Conservation (phyloP, 2,113 vertebrate genomes). For the Conger conger region DNA sequence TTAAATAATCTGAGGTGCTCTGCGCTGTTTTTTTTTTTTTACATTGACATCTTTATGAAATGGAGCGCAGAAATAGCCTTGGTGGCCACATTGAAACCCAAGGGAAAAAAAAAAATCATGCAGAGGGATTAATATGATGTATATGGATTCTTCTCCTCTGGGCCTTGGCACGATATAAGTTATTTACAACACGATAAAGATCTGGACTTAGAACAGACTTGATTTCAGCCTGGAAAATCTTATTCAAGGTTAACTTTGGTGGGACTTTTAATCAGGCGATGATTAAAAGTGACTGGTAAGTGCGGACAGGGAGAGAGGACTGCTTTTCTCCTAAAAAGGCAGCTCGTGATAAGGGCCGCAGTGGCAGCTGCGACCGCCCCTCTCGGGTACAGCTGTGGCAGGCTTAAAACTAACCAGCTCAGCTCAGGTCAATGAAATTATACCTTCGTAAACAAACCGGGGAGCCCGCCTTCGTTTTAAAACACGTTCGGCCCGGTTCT, state of each 20-base stretch:
- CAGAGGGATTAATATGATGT: slow-evolving; percentile 43
- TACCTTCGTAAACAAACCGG: not conserved
- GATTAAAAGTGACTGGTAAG: slow-evolving; percentile 56
- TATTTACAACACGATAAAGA: slow-evolving; percentile 61
- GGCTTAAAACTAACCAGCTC: not conserved
- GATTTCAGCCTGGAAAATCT: slow-evolving; percentile 53
- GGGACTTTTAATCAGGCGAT: slow-evolving; percentile 53
- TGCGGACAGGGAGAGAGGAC: slow-evolving; percentile 35
- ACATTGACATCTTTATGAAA: slow-evolving; percentile 30
- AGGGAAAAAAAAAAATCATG: slow-evolving; percentile 40
- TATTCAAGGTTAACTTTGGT: slow-evolving; percentile 60
- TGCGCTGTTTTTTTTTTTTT: slow-evolving; percentile 16
- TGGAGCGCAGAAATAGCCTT: slow-evolving; percentile 40
- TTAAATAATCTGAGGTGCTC: not conserved
- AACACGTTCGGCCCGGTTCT: not conserved
- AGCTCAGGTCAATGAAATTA: not conserved
- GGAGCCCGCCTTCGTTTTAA: not conserved
- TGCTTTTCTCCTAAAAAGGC: slow-evolving; percentile 77
- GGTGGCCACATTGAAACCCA: slow-evolving; percentile 31
- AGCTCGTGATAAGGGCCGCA: slow-evolving; percentile 63
- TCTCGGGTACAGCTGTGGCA: not conserved
- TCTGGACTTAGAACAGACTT: slow-evolving; percentile 50
- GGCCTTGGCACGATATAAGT: slow-evolving; percentile 35
- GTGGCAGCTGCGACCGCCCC: slow-evolving; percentile 59
- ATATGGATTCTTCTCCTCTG: slow-evolving; percentile 33